phyloP scores from a whole-genome alignment of 2,797 vertebrate species.

The Micropoecilia bifurca region DNA sequence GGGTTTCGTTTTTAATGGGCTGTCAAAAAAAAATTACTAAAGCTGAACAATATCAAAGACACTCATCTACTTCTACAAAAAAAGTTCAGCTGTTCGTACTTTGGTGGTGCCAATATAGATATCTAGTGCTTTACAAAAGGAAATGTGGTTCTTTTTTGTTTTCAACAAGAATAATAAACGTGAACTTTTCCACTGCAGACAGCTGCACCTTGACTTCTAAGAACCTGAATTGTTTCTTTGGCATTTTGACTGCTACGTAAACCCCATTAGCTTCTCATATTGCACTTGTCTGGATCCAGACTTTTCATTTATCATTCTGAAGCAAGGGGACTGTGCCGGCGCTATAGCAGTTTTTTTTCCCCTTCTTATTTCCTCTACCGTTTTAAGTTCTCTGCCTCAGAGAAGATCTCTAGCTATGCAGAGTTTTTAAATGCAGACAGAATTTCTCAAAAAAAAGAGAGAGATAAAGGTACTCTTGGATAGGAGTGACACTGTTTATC shows the following conservation, averaged over 20 bases:
- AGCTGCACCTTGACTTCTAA: conserved; percentile 28
- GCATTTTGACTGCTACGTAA: conserved; percentile 45
- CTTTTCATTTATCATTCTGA: conserved; percentile 54
- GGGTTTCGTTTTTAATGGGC: conserved; percentile 29
- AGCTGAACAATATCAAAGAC: conserved; percentile 40
- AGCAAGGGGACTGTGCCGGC: conserved; percentile 22
- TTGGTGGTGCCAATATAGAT: conserved; percentile 30
- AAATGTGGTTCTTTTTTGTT: conserved; percentile 18
- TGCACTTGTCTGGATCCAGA: conserved; percentile 42
- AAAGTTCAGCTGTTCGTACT: conserved; percentile 31
- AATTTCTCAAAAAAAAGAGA: conserved; percentile 53
- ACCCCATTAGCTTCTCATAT: conserved; percentile 53
- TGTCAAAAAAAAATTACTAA: conserved; percentile 38
- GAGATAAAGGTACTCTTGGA: conserved; percentile 44
- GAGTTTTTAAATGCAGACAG: conserved; percentile 61
- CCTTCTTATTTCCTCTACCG: conserved; percentile 15
- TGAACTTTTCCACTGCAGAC: conserved; percentile 30
- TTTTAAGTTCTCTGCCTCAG: conserved; percentile 22
- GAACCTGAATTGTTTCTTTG: conserved; percentile 29
- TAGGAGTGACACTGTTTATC: conserved; percentile 29
- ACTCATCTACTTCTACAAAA: conserved; percentile 15
- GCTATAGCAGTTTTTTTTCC: conserved; percentile 9
- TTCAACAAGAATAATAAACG: conserved; percentile 23
- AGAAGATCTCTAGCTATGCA: conserved; percentile 56
- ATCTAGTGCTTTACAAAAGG: conserved; percentile 26